A percentile compares a stretch with the other conserved stretches of the same genome.
Evolutionary conservation across 2,888 invertebrate species (phyloP).

Genomic region (Idaea aversata): DNA sequence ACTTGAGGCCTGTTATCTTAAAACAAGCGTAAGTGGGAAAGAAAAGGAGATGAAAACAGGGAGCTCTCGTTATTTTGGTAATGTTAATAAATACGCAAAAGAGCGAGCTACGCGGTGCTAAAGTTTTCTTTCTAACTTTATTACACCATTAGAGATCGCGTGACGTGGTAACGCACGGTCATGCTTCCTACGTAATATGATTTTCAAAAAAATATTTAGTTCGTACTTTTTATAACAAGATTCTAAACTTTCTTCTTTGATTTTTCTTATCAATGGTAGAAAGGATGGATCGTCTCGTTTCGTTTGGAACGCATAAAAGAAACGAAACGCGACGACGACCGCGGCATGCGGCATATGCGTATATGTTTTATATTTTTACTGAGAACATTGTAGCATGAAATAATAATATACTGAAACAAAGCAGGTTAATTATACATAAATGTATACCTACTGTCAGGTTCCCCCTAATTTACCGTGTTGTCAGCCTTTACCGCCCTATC

Average conservation of each 20-base stretch:
- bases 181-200: conserved; percentile 58
- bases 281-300: no score
- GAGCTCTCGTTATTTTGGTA: conserved; percentile 54
- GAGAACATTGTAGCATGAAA: not conserved
- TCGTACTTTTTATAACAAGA: no score
- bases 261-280: no score
- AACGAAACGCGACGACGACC: no score
- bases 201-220: conserved; percentile 31
- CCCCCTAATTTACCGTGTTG: not conserved
- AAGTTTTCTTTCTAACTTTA: conserved; percentile 78
- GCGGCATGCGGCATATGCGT: not conserved
- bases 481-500: conserved; percentile 20
- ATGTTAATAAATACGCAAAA: conserved; percentile 75
- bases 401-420: not conserved
- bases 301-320: no score
- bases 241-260: no score
- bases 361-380: not conserved
- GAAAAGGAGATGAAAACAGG: conserved; percentile 37
- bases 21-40: conserved; percentile 37
- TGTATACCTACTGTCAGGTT: conserved; percentile 7
- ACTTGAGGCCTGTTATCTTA: conserved; percentile 42
- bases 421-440: conserved; percentile 13
- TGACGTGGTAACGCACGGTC: conserved; percentile 61
- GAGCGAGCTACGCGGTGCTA: conserved; percentile 52
- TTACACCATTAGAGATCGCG: conserved; percentile 76